Conservation (phyloP, 2,888 invertebrate genomes). For the Melangyna quadrimaculata region DNA sequence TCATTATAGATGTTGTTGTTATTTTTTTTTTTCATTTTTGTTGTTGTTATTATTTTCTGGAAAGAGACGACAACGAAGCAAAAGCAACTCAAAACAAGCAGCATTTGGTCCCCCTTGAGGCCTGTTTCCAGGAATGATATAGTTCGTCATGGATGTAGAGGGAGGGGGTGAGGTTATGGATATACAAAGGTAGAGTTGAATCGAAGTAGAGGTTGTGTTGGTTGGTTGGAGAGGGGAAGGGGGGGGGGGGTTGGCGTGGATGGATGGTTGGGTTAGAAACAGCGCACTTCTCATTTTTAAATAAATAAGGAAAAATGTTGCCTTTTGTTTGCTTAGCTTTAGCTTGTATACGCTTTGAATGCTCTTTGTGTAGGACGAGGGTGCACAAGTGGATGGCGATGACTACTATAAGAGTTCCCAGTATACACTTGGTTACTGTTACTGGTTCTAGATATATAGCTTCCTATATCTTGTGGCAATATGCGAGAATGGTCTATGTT, state of each 20-base stretch:
- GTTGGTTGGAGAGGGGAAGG: too few relatives aligned
- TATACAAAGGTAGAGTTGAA: slow-evolving; percentile 1
- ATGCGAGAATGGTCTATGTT: slow-evolving; percentile 16
- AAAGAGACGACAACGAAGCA: background rate
- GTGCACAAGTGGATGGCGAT: slow-evolving; percentile 31
- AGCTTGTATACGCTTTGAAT: slow-evolving; percentile 59
- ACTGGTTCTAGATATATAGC: slow-evolving; percentile 4
- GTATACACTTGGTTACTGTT: slow-evolving; percentile 17
- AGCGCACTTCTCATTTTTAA: slow-evolving; percentile 37
- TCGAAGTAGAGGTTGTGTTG: background rate
- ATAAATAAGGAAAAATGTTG: slow-evolving; percentile 56
- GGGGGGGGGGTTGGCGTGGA: background rate
- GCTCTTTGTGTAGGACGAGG: slow-evolving; percentile 57
- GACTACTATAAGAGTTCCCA: background rate
- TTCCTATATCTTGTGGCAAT: slow-evolving; percentile 10
- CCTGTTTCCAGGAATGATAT: slow-evolving; percentile 11
- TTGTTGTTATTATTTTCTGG: background rate
- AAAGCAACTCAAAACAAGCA: slow-evolving; percentile 48
- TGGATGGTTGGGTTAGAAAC: background rate
- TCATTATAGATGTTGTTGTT: slow-evolving; percentile 4
- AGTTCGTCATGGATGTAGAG: background rate
- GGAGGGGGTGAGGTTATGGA: background rate
- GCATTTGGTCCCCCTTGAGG: slow-evolving; percentile 51
- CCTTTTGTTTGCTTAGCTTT: slow-evolving; percentile 60
- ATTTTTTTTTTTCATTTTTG: background rate